These are phyloP conservation scores for Dryocosmus kuriphilus DNA, from an alignment of 2,888 invertebrate genomes.

Conservation along the genomic window DNA sequence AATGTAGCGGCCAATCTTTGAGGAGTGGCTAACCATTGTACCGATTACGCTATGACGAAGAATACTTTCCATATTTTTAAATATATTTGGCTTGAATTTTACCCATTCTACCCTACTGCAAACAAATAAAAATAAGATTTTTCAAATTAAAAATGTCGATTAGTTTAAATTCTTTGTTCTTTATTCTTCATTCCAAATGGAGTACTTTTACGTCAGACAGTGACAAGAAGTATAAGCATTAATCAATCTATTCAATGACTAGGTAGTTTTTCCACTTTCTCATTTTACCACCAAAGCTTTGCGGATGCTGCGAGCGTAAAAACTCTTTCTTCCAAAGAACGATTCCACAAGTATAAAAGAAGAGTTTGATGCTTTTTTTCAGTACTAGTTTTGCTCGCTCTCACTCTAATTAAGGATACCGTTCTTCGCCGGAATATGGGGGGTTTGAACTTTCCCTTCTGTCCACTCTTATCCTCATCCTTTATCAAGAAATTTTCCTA, in stretches of 20 bases:
- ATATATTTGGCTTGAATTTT: too few relatives aligned
- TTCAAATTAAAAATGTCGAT: background rate
- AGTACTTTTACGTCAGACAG: background rate
- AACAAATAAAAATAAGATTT: too few relatives aligned
- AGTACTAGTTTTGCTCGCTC: background rate
- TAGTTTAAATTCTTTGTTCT: background rate
- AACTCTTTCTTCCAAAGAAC: conserved; percentile 1
- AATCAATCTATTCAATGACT: conserved; percentile 31
- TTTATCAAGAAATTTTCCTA: background rate
- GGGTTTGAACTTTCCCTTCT: background rate
- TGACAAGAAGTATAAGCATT: conserved; percentile 12
- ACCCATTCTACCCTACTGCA: too few relatives aligned
- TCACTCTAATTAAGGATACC: conserved; percentile 4
- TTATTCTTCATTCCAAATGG: background rate
- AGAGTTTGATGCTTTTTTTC: conserved; percentile 25
- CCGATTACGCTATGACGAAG: too few relatives aligned
- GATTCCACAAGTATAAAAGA: background rate
- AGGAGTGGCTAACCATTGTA: too few relatives aligned
- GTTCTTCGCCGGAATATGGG: background rate
- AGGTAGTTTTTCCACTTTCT: conserved; percentile 7
- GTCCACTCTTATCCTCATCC: background rate
- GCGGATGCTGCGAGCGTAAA: conserved; percentile 9
- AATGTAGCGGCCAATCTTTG: too few relatives aligned
- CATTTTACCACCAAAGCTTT: background rate
- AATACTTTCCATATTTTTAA: too few relatives aligned